Conservation (phyloP, 2,797 vertebrate genomes). For the Acridotheres tristis region DNA sequence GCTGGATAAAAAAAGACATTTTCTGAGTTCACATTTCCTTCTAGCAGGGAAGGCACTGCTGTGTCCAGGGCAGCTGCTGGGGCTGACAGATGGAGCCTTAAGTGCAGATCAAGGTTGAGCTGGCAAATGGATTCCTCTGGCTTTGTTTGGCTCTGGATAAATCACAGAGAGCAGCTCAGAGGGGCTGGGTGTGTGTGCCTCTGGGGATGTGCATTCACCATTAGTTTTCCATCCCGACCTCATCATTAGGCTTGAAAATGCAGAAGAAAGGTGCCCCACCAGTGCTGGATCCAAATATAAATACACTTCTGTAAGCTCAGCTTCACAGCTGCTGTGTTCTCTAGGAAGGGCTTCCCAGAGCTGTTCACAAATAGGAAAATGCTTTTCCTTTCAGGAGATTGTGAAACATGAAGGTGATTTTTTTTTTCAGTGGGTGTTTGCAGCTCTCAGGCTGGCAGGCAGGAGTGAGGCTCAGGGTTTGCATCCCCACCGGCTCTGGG, state of each 20-base stretch:
- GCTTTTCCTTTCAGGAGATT: neutral
- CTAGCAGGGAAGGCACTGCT: neutral
- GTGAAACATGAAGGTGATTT: neutral
- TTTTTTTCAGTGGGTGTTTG: neutral
- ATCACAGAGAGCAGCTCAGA: neutral
- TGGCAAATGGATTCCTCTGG: slow-evolving; percentile 21
- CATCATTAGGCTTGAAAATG: neutral
- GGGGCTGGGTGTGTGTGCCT: neutral
- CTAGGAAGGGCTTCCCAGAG: neutral
- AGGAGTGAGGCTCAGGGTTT: neutral
- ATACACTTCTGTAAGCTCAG: neutral
- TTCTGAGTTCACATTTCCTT: neutral
- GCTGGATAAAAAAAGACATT: neutral
- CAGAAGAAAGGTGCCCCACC: neutral
- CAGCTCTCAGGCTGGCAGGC: neutral
- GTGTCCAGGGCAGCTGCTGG: slow-evolving; percentile 34
- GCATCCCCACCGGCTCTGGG: neutral
- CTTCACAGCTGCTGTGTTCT: neutral
- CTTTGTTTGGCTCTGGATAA: neutral
- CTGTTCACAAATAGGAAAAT: neutral
- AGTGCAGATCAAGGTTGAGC: slow-evolving; percentile 56
- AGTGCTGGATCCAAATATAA: neutral
- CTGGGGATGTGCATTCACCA: neutral
- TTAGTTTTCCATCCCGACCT: neutral
- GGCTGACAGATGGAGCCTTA: slow-evolving; percentile 59